Percentiles rank a stretch among this genome's conserved stretches.
phyloP scores from a whole-genome alignment of 2,113 vertebrate species.

The Gadus chalcogrammus region DNA sequence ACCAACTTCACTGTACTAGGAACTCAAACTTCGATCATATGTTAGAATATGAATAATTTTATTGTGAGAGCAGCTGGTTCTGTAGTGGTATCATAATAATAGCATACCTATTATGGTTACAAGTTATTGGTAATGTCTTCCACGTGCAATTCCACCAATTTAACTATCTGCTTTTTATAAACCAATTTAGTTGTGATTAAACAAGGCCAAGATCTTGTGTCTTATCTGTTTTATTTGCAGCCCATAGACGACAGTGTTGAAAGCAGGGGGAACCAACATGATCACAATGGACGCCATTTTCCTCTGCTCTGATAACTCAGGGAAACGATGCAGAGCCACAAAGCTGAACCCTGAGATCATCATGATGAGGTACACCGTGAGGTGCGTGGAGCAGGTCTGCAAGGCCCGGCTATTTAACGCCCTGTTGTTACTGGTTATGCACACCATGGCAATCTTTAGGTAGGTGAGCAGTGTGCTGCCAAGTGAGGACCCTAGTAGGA shows the following conservation, averaged over 20 bases:
- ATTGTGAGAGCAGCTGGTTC: no score
- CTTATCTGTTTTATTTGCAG: constrained; percentile 55
- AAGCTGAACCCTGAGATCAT: constrained; percentile 11
- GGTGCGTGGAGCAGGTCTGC: constrained; percentile 60
- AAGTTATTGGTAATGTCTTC: no score
- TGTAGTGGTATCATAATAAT: no score
- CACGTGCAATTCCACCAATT: no score
- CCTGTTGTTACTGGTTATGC: constrained; percentile 30
- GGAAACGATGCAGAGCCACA: constrained; percentile 50
- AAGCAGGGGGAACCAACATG: constrained; percentile 33
- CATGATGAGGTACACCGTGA: constrained; percentile 49
- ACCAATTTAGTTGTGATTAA: constrained; percentile 14
- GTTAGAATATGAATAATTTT: no score
- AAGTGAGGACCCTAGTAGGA: constrained; percentile 36
- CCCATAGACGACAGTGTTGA: constrained; percentile 58
- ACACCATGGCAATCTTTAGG: constrained; percentile 42
- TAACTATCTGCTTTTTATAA: no score
- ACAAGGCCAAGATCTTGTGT: constrained; percentile 26
- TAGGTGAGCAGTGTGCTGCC: constrained; percentile 52
- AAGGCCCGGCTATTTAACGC: constrained; percentile 41
- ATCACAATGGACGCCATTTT: constrained; percentile 48
- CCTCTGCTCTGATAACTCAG: constrained; percentile 20
- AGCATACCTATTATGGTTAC: no score
- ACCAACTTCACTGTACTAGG: no score
- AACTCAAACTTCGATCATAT: no score